Base-by-base conservation (phyloP, 2,888 invertebrate species). In the Meteorus cinctellus region DNA sequence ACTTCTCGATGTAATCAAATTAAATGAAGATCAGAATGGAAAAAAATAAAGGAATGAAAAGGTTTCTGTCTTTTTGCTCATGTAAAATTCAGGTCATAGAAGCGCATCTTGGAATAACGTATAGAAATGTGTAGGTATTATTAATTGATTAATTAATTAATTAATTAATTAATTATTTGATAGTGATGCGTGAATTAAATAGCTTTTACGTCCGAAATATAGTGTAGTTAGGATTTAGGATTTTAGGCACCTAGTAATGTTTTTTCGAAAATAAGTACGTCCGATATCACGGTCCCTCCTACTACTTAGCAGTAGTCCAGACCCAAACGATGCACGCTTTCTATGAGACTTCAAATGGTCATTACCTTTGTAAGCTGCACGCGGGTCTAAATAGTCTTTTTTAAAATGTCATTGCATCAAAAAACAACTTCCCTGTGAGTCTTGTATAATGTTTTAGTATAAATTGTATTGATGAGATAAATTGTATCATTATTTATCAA, bases 211-310 rank as follows among this genome's bases (percentile, higher is more conserved):
- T 71, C 71, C 71, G 62, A n/a, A 59, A 34, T 55, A 69, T 36
- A 29, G 12, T 69, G 36, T 71, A 36, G 73, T 34, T 27, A 31
- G 29, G 1, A 51, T 45, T 27, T 68, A 51, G 68, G 16, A 41
- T 59, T 62, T 71, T 71, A 41, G 60, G 36, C 62, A 63, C 34
- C n/a, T 63, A 62, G 36, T 41, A 70, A 74, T 60, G 48, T 67
- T 75, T 75, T 75, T 70, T 68, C 68, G 67, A 74, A 29, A 74
- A 86, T 85, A 88, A 89, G 84, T 87, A 90, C 90, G 90, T 90
- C 90, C 90, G 90, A 90, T 89, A 90, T 90, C 90, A 90, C 90
- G 89, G 89, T 90, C 90, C 90, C 90, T 90, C 90, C 90, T 90
- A 89, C 88, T 89, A 90, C 87, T 88, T 89, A 89, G 89, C 86